phyloP scores from a whole-genome alignment of 2,797 vertebrate genomes.

The Streptopelia turtur region DNA sequence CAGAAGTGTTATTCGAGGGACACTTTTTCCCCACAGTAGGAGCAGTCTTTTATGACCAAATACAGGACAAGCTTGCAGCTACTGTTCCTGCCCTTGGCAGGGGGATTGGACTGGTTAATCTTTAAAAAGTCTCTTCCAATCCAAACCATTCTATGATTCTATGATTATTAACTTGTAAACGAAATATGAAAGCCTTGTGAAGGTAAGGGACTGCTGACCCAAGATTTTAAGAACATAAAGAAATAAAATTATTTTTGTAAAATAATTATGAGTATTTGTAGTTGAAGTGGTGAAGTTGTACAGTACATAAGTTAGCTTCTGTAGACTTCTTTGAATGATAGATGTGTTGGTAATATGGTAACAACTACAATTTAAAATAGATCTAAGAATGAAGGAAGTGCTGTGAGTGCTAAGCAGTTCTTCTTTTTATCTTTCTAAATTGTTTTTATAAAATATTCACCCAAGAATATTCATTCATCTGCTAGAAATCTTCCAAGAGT shows the following conservation, averaged over 20 bases:
- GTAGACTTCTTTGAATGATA: not conserved
- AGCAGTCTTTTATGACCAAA: not conserved
- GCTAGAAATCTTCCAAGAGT: not conserved
- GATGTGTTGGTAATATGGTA: not conserved
- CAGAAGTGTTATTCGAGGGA: not conserved
- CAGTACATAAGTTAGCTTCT: not conserved
- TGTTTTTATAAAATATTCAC: not conserved
- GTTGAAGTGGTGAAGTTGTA: not conserved
- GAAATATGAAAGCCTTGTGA: not conserved
- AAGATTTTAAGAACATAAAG: not conserved
- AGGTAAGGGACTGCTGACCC: not conserved
- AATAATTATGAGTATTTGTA: not conserved
- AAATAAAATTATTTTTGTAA: not conserved
- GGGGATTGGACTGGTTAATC: not conserved
- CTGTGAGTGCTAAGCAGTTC: not conserved
- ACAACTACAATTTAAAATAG: not conserved
- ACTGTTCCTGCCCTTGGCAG: not conserved
- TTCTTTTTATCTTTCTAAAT: not conserved
- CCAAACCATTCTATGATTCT: not conserved
- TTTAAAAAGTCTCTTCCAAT: not conserved
- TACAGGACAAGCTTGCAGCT: not conserved
- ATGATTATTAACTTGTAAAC: not conserved
- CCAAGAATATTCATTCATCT: not conserved
- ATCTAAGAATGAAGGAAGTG: not conserved
- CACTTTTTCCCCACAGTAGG: not conserved